Conservation (phyloP, 2,797 vertebrate genomes). For the Propithecus deckenii region DNA sequence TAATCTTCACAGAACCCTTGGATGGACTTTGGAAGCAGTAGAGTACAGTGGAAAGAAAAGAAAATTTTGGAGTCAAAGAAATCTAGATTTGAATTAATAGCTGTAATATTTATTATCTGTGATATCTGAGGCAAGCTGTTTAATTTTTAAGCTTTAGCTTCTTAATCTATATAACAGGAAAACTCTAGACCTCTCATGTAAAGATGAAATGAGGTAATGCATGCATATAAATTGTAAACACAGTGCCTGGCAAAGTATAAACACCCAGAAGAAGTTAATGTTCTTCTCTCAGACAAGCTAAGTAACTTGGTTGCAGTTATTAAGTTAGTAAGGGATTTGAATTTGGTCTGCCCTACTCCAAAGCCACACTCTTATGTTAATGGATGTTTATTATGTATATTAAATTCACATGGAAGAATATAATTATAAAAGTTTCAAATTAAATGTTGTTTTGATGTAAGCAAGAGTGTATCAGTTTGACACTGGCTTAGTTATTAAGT, state of each 20-base stretch:
- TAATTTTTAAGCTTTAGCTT: neutral
- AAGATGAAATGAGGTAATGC: neutral
- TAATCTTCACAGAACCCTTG: neutral
- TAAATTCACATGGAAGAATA: constrained; percentile 15
- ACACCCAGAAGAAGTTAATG: neutral
- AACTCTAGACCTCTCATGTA: neutral
- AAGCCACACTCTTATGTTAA: neutral
- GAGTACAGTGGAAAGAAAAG: neutral
- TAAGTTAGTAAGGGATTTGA: neutral
- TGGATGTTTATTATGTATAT: neutral
- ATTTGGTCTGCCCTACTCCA: neutral
- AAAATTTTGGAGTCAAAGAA: neutral
- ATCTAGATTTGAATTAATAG: neutral
- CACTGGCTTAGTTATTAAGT: neutral
- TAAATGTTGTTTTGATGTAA: neutral
- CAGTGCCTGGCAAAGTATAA: neutral
- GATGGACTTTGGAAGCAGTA: neutral
- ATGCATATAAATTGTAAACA: neutral
- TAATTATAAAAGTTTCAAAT: constrained; percentile 33
- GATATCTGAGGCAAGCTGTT: neutral
- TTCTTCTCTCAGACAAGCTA: neutral
- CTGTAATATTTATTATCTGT: neutral
- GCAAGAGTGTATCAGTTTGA: neutral
- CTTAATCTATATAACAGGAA: neutral
- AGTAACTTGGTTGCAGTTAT: neutral